Base-by-base conservation (phyloP, 2,797 vertebrate species). In the Nasua narica region DNA sequence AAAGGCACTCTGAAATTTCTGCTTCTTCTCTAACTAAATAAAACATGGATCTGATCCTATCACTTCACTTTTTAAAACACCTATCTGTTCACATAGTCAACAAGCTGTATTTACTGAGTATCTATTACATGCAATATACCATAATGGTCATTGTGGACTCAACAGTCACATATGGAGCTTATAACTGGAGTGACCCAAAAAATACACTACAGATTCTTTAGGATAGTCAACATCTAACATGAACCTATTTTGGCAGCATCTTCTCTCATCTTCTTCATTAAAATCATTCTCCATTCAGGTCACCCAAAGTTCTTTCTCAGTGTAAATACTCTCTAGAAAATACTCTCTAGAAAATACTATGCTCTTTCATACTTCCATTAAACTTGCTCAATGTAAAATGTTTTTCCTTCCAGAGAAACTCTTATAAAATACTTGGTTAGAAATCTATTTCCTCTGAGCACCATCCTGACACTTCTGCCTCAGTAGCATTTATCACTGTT, bases 271-370 rank as follows among this genome's bases (percentile, higher is more conserved):
- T 65, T 76, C 29, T 79, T 29, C 37, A 81, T 50, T 87, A 78
- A 87, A 89, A 89, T 67, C n/a, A 96, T 81, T 60, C 29, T 92
- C 43, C 35, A 88, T 77, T 92, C 58, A 70, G 60, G 46, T 76
- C 40, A 84, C 29, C 9, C 32, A 25, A 35, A 87, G 29, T 74
- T 77, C 52, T 92, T 78, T 77, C 52, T 94, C 84, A 52, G 14
- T 35, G 46, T 90, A 96, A 76, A n/a, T n/a, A n/a, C n/a, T n/a
- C n/a, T n/a, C 84, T 72, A 67, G 77, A 81, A 96, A 96, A 87
- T 52, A 10, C 29, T 56, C n/a, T n/a, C 84, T 72, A 67, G 77
- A 81, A 96, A 96, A 87, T 52, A 10, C 29, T 56, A 29, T 56
- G 14, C 3, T 81, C 27, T 54, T 52, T 83, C 62, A 52, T 9